Evolutionary conservation across 2,888 invertebrate species (phyloP), one percentile per base, ranked within the genome.

Genomic region (Dimorphilus gyrociliatus): DNA sequence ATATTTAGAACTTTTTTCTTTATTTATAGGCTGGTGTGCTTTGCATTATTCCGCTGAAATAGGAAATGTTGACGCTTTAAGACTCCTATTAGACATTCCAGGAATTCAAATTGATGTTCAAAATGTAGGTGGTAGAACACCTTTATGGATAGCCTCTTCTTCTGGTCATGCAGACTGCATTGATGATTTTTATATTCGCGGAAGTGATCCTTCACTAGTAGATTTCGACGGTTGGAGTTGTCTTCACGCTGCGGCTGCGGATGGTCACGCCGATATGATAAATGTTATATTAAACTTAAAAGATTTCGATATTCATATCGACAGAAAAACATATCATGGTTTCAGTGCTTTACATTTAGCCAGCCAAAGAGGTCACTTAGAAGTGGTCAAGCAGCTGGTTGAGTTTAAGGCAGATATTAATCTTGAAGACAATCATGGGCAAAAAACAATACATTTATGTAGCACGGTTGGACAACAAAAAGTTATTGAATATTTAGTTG

Each of bases 271-370:
- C 0, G 40, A 37, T 4, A 34, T 35, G 1, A 34, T 37, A 8
- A 27, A 26, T 6, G 29, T 27, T 4, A 35, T 46, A 7, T 29
- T 47, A n/a, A 27, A 33, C n/a, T n/a, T n/a, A n/a, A n/a, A n/a
- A n/a, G 29, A 32, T 4, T 8, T 29, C 13, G 33, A 21, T 12
- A 24, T 30, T 1, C 40, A 42, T 10, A 31, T 42, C 18, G 34
- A 44, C 27, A 29, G 40, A 6, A 37, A 36, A 17, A 42, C 39
- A 3, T 44, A 44, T 35, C 44, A 44, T 32, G 44, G 44, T 25
- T 41, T 34, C 28, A 39, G 42, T 12, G 17, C 28, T 17, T 25
- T 41, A 7, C 40, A 40, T 21, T 23, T 41, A 13, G 41, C 41
- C 4, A 27, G 34, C 4, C 38, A 38, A 19, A 34, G 36, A 7